Evolutionary conservation across 1,140 invertebrate species (phyloP).

Genomic region (Drosophila sproati): DNA sequence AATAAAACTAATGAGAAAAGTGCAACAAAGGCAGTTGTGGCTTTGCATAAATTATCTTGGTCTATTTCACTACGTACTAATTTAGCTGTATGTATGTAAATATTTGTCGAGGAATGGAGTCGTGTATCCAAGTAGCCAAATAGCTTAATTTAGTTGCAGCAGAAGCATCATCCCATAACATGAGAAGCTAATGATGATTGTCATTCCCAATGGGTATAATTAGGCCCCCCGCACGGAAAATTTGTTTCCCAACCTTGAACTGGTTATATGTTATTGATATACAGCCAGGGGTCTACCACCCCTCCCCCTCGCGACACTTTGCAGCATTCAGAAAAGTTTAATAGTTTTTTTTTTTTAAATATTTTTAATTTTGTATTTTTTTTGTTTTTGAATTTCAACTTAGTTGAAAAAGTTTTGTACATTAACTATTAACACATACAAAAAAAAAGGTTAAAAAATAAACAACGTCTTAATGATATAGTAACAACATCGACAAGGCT

Average conservation of each 20-base stretch:
- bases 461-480: constrained; percentile 49
- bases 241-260: constrained; percentile 4
- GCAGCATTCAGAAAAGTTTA: constrained; percentile 9
- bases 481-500: constrained; percentile 61
- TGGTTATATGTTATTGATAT: background rate
- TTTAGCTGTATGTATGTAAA: background rate
- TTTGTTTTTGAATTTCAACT: constrained; percentile 34
- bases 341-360: background rate
- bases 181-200: constrained; percentile 3
- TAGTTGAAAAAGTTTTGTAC: constrained; percentile 30
- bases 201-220: background rate
- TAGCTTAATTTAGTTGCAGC: too few relatives aligned
- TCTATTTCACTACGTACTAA: constrained; percentile 30
- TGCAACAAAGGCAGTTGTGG: constrained; percentile 10
- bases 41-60: constrained; percentile 35
- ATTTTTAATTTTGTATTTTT: background rate
- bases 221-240: background rate
- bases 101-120: too few relatives aligned
- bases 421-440: constrained; percentile 34
- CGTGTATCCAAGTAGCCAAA: background rate
- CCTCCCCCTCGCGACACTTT: background rate
- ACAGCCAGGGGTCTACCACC: background rate
- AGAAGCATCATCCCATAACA: background rate
- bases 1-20: constrained; percentile 23
- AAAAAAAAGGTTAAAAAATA: constrained; percentile 50